Conservation (phyloP, 2,113 vertebrate genomes). For the Pedionomus torquatus region DNA sequence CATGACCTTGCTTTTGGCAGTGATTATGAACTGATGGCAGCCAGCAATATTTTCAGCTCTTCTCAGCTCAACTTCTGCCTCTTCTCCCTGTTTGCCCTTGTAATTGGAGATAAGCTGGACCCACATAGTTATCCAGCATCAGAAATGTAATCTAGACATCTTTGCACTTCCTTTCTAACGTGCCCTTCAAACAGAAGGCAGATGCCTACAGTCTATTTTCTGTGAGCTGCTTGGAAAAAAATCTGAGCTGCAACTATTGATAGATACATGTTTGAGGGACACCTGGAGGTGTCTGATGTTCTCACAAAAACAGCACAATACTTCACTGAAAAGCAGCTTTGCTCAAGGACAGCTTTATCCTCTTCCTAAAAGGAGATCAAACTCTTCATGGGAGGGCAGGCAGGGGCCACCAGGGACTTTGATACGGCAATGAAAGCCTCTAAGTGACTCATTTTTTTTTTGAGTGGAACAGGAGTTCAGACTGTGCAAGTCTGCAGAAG, state of each 20-base stretch:
- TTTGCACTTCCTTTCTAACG: not conserved
- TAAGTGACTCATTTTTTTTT: not conserved
- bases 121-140: not conserved
- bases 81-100: constrained; percentile 8
- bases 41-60: not conserved
- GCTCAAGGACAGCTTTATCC: constrained; percentile 18
- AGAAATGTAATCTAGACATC: constrained; percentile 30
- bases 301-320: not conserved
- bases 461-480: constrained; percentile 14
- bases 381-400: constrained; percentile 3
- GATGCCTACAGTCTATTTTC: not conserved
- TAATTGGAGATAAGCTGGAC: constrained; percentile 25
- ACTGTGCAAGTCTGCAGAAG: not conserved
- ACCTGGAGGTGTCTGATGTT: constrained; percentile 11
- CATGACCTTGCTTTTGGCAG: not conserved
- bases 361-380: constrained; percentile 30
- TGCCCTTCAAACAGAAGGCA: constrained; percentile 12
- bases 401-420: not conserved
- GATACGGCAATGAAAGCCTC: constrained; percentile 30
- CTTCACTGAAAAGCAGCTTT: constrained; percentile 34
- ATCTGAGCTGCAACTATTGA: constrained; percentile 12
- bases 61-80: not conserved
- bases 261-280: constrained; percentile 18
- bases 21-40: not conserved
- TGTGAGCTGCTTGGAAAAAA: constrained; percentile 12